Conservation (phyloP, 2,113 vertebrate species). For the human (Homo sapiens) region GRCh38 chr1:185454001-185454500, state of each 20-base stretch:
- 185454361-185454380: neutral
- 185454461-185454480: no score
- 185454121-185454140: neutral
- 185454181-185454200: slow-evolving; percentile 48
- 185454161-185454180: neutral
- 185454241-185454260: slow-evolving; percentile 66
- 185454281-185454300: slow-evolving; percentile 59
- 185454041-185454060: neutral
- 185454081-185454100: slow-evolving; percentile 48
- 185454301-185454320: slow-evolving; percentile 70
- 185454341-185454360: slow-evolving; percentile 59
- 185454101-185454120: slow-evolving; percentile 54
- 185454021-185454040: neutral
- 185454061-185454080: neutral
- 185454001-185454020: neutral
- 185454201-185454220: slow-evolving; percentile 58
- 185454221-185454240: slow-evolving; percentile 58
- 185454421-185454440: neutral
- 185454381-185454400: neutral
- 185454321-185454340: slow-evolving; percentile 60
- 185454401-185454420: neutral
- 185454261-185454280: slow-evolving; percentile 66
- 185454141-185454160: fast-evolving
- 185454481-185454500: no score
- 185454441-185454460: neutral